Evolutionary conservation across 2,797 vertebrate genomes (phyloP), one percentile per base, ranked within the genome.

Genomic region (Falco novaeseelandiae): DNA sequence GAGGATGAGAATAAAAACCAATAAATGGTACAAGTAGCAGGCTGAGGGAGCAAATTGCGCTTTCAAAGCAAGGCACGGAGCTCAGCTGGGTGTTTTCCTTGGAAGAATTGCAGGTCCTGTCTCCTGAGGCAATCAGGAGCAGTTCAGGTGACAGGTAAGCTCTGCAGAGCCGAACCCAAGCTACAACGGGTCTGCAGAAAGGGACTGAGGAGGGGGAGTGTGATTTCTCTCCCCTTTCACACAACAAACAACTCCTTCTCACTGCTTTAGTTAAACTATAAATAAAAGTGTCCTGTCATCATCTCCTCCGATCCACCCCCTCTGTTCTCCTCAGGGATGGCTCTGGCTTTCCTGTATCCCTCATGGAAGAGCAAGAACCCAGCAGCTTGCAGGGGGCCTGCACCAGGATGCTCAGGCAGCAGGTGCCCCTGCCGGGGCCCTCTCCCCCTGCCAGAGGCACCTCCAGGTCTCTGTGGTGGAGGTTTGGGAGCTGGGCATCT

Each of bases 331-430:
- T 80, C 22, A 26, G 55, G 54, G 36, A 25, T 66, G 69, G 44
- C 34, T 76, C 59, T 54, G 49, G 32, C 15, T 67, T 59, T 30
- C 62, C 67, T 29, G 12, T 6, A 10, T 25, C 34, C 14, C 36
- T 25, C 9, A 8, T 0, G 4, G 38, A 49, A 71, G 36, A 74
- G 29, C 21, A 25, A 21, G 59, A 59, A 34, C 23, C 20, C n/a
- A 7, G 26, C 34, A 29, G 14, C 14, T 26, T 36, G 23, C 7
- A 12, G 32, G 9, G 25, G 4, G 51, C 61, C 65, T 1, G 2
- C 0, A 1, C 30, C 1, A 3, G 40, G 34, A 44, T 1, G 2
- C 11, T 38, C 23, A 34, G 57, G 70, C 5, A 16, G 34, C 19
- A 49, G 25, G 11, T 36, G 34, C 5, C 54, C 38, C 38, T 38